These are phyloP conservation scores for Schizopygopsis pylzovi DNA, from an alignment of 2,797 vertebrate genomes.

Conservation along the genomic window DNA sequence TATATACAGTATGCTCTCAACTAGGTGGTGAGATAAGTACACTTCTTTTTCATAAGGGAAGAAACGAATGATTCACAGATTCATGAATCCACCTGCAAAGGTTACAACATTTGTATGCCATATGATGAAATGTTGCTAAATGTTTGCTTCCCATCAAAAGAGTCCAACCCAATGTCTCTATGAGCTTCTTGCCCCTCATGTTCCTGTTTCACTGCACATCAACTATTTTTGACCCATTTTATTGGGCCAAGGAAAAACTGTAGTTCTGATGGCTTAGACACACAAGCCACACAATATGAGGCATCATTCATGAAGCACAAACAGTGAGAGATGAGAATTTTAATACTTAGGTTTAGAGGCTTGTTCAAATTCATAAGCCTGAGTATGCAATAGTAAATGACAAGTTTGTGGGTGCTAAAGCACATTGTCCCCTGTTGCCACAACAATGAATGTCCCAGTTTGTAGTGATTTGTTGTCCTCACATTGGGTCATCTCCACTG, in stretches of 20 bases:
- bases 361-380: not conserved
- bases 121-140: not conserved
- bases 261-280: not conserved
- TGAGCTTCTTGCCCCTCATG: too few species aligned
- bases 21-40: too few species aligned
- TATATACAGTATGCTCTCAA: too few species aligned
- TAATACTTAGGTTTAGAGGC: not conserved
- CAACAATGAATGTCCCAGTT: conserved; percentile 58
- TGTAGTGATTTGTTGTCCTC: conserved; percentile 24
- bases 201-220: not conserved
- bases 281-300: not conserved
- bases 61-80: not conserved
- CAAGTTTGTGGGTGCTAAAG: conserved; percentile 58
- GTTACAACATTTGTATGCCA: not conserved
- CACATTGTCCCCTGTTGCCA: conserved; percentile 68
- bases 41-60: not conserved
- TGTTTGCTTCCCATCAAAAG: not conserved
- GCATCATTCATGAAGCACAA: not conserved
- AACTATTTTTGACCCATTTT: not conserved
- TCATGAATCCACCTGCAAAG: not conserved
- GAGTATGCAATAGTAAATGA: not conserved
- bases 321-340: not conserved
- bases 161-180: not conserved
- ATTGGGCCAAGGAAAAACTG: not conserved
- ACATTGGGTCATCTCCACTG: conserved; percentile 15